Evolutionary conservation across 2,888 invertebrate species (phyloP), one percentile per base, ranked within the genome.

Genomic region (Agonopterix subpropinquella): DNA sequence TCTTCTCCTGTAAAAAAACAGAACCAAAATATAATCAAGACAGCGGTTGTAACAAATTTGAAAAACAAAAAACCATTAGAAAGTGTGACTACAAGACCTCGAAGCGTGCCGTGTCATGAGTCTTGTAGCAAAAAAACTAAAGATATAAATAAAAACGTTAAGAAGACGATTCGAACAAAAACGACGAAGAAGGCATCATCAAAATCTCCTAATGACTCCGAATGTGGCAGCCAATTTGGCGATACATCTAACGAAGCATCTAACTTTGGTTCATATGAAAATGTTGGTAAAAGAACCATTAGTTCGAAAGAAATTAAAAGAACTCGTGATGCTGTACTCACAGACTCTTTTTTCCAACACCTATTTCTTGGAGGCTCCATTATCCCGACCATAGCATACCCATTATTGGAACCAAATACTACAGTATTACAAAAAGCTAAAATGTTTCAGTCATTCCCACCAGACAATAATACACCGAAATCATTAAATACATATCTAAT

Each of bases 271-370:
- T 75, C 73, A 4, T 64, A 54, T 58, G 77, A 80, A 57, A 68
- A 73, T 53, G 56, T 78, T 18, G 56, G 61, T 45, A 57, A 56
- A 45, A 70, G 65, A 62, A 54, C 54, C 11, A 58, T 76, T 37
- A 70, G 55, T 55, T 57, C 65, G 10, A 89, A 89, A 51, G 89
- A 91, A 50, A 88, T 92, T 18, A 88, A 86, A 59, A 80, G 83
- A 56, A 91, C 91, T 47, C 91, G 90, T 54, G 90, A 91, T 58
- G 85, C 89, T 4, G 81, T 92, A 35, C 80, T 91, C 52, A 90
- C 91, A 0, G 89, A 93, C 65, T 89, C 90, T 0, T 94, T 94
- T 65, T 94, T 94, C 61, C 93, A 92, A 72, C 91, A 93, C 73
- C 84, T 94, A 13, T 92, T 94, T 62, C 73, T 94, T 37, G 80